Percentiles rank a stretch among this genome's conserved stretches.
phyloP scores from a whole-genome alignment of 2,797 vertebrate genomes.

The Ctenopoma multispine region DNA sequence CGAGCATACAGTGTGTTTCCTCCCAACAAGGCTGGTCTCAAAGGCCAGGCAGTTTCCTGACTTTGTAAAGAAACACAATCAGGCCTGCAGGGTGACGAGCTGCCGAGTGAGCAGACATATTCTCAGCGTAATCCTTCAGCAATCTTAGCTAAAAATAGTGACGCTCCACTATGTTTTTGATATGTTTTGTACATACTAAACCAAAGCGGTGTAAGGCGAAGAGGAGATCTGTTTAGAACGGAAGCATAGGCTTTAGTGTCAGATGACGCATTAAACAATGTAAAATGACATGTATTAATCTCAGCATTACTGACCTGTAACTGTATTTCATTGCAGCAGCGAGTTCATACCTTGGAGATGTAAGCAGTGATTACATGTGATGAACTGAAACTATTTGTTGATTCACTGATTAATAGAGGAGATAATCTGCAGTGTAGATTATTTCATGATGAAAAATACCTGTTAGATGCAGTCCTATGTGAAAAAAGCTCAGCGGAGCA shows the following conservation, averaged over 20 bases:
- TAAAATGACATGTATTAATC: neutral
- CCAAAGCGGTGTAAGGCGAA: slow-evolving; percentile 2
- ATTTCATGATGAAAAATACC: neutral
- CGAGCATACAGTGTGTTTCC: slow-evolving; percentile 75
- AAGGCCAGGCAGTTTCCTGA: slow-evolving; percentile 84
- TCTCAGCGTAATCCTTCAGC: slow-evolving; percentile 61
- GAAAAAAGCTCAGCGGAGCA: neutral
- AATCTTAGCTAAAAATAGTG: slow-evolving; percentile 79
- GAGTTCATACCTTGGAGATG: too few relatives aligned
- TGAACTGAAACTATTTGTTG: too few relatives aligned
- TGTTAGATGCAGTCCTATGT: neutral
- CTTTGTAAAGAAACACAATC: slow-evolving; percentile 87
- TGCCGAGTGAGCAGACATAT: slow-evolving; percentile 35
- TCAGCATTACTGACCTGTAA: neutral
- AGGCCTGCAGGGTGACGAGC: slow-evolving; percentile 48
- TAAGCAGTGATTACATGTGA: too few relatives aligned
- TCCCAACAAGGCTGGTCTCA: slow-evolving; percentile 71
- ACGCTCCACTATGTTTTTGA: slow-evolving; percentile 47
- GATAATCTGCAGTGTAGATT: too few relatives aligned
- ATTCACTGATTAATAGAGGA: too few relatives aligned
- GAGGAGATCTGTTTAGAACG: neutral
- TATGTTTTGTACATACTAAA: slow-evolving; percentile 48
- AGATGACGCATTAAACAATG: neutral
- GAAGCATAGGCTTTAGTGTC: neutral
- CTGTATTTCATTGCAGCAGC: too few relatives aligned